Evolutionary conservation across 64 coral and sea anemone species (phyloP).

Genomic region (Actinia tenebrosa): DNA sequence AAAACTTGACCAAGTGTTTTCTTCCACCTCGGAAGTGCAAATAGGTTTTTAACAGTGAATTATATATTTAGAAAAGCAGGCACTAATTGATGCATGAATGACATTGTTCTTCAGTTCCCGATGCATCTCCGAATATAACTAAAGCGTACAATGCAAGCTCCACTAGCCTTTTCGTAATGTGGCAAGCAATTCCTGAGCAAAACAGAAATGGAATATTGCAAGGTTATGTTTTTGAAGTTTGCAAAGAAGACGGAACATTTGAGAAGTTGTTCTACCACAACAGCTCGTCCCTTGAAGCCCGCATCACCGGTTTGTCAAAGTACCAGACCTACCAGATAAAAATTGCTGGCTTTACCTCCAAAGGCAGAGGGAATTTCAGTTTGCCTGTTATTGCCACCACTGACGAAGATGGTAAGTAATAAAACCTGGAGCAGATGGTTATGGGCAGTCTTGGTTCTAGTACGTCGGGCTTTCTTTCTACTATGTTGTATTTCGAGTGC

Average conservation of each 20-base stretch:
- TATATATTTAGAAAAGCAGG: too few species aligned
- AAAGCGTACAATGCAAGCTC: slow-evolving; percentile 25
- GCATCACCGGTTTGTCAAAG: not conserved
- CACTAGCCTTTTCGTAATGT: slow-evolving; percentile 27
- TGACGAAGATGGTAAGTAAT: slow-evolving; percentile 51
- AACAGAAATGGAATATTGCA: not conserved
- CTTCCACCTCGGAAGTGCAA: too few species aligned
- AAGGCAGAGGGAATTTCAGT: slow-evolving; percentile 22
- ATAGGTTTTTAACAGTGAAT: too few species aligned
- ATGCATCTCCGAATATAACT: slow-evolving; percentile 21
- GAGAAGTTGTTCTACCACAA: not conserved
- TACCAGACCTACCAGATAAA: slow-evolving; percentile 4
- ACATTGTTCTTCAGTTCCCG: slow-evolving; percentile 2
- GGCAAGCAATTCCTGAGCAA: slow-evolving; percentile 10
- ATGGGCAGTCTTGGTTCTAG: too few species aligned
- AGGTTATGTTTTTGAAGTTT: slow-evolving; percentile 17
- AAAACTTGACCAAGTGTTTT: not conserved
- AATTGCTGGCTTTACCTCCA: not conserved
- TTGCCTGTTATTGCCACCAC: slow-evolving; percentile 16
- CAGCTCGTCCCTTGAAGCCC: not conserved
- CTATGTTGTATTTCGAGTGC: too few species aligned
- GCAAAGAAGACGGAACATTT: not conserved
- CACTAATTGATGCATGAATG: not conserved
- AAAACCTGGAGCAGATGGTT: too few species aligned
- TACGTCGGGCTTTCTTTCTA: too few species aligned